phyloP scores from a whole-genome alignment of 2,888 invertebrate genomes.

The Brenthis ino region DNA sequence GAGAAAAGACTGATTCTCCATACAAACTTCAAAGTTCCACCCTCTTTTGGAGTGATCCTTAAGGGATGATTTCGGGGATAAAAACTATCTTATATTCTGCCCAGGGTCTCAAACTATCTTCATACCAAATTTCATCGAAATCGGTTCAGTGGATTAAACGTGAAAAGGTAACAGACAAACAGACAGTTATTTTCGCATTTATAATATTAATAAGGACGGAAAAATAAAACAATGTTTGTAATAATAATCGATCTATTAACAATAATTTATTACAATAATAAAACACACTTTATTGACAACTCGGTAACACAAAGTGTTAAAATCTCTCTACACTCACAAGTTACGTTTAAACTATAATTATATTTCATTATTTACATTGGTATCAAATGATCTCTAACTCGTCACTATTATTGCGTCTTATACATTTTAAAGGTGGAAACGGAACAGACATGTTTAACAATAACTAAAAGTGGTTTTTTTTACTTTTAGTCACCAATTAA shows the following conservation, averaged over 20 bases:
- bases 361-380: constrained; percentile 70
- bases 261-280: constrained; percentile 78
- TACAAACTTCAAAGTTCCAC: too few species aligned
- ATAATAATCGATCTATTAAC: constrained; percentile 79
- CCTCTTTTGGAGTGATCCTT: too few species aligned
- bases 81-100: too few species aligned
- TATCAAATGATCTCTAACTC: constrained; percentile 41
- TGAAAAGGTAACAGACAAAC: too few species aligned
- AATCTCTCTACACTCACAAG: constrained; percentile 51
- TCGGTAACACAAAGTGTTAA: constrained; percentile 64
- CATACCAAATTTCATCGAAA: too few species aligned
- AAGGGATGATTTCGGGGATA: too few species aligned
- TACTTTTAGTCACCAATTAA: too few species aligned
- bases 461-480: too few species aligned
- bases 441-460: constrained; percentile 1
- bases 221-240: constrained; percentile 57
- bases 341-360: constrained; percentile 51
- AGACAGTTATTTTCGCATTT: neutral
- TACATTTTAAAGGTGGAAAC: constrained; percentile 18
- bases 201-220: neutral
- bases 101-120: too few species aligned
- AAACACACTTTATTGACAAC: constrained; percentile 69
- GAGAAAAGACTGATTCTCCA: too few species aligned
- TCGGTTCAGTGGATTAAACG: too few species aligned
- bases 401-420: constrained; percentile 44